phyloP scores from a whole-genome alignment of 2,888 invertebrate genomes.

The Ectobius pallidus region DNA sequence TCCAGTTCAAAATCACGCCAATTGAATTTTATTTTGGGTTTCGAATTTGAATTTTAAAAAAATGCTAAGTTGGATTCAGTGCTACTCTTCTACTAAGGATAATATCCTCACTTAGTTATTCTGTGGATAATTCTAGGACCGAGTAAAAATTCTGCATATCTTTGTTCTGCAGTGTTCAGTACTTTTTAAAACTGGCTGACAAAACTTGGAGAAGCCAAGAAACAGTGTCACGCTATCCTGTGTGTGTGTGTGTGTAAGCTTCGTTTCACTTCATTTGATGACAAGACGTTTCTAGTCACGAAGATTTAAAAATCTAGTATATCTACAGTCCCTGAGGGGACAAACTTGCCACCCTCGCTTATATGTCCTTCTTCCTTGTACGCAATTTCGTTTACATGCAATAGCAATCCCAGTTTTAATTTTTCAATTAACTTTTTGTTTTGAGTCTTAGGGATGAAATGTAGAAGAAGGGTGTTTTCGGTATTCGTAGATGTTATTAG shows the following conservation, averaged over 20 bases:
- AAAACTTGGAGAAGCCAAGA: slow-evolving; percentile 19
- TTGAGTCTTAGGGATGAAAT: not conserved
- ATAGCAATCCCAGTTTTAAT: not conserved
- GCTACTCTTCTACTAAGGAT: too few species aligned
- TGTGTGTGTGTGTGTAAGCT: slow-evolving; percentile 1
- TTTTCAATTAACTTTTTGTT: not conserved
- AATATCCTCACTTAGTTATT: too few species aligned
- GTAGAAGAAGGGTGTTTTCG: too few species aligned
- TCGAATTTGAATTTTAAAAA: too few species aligned
- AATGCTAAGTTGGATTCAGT: too few species aligned
- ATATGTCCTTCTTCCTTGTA: not conserved
- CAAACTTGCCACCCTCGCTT: too few species aligned
- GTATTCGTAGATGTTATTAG: too few species aligned
- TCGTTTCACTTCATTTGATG: slow-evolving; percentile 25
- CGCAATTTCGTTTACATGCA: not conserved
- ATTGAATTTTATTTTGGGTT: too few species aligned
- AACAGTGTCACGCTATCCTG: slow-evolving; percentile 24
- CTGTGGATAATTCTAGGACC: too few species aligned
- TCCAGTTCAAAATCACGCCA: too few species aligned
- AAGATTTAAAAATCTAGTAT: slow-evolving; percentile 17
- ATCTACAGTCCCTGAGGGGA: not conserved
- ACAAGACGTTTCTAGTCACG: slow-evolving; percentile 30
- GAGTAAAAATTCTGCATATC: not conserved
- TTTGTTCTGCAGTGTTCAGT: slow-evolving; percentile 8
- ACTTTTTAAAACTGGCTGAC: slow-evolving; percentile 3